Base-by-base conservation (phyloP, 2,113 vertebrate species). In the Abramis brama region DNA sequence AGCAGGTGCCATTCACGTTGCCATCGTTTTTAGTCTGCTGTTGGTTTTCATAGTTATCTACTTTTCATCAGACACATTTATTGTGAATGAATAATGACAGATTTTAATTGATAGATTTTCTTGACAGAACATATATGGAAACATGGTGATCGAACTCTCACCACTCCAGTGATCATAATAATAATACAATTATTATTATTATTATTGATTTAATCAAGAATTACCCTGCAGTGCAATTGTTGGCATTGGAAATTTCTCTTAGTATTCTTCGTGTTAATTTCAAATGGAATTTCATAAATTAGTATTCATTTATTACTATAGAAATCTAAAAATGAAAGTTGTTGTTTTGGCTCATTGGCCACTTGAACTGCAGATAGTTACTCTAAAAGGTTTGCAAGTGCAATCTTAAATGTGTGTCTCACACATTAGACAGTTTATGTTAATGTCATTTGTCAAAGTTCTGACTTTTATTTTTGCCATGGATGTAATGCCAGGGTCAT, bases 391-490 rank as follows among this genome's bases (percentile, higher is more conserved):
- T 76, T 27, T 21, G 30, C 17, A 47, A 76, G 25, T 52, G 17
- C 1, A 27, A 27, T 50, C 6, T 25, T 27, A 27, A 50, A 60
- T 36, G 9, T 10, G 30, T 79, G 11, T 25, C 19, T 79, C 21
- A 36, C 55, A 79, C 27, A 15, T 5, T 5, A 43, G 21, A 60
- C 33, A 39, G 33, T 62, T 62, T 59, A 79, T 79, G 78, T 8
- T 43, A 17, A 62, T 80, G 57, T 45, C n/a, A 17, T 64, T 64
- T 62, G 74, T 55, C 17, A 5, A 33, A 55, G 3, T 79, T 79
- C 33, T 79, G 33, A 79, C 33, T 62, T 59, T n/a, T 62, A 45
- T 66, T 77, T 36, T 81, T 66, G 60, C 47, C 43, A 6, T 50
- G 17, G 11, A 77, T 19, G 17, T 77, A 30, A 45, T 81, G n/a